phyloP scores from a whole-genome alignment of 2,888 invertebrate genomes.

The Cataglyphis altisquamis region DNA sequence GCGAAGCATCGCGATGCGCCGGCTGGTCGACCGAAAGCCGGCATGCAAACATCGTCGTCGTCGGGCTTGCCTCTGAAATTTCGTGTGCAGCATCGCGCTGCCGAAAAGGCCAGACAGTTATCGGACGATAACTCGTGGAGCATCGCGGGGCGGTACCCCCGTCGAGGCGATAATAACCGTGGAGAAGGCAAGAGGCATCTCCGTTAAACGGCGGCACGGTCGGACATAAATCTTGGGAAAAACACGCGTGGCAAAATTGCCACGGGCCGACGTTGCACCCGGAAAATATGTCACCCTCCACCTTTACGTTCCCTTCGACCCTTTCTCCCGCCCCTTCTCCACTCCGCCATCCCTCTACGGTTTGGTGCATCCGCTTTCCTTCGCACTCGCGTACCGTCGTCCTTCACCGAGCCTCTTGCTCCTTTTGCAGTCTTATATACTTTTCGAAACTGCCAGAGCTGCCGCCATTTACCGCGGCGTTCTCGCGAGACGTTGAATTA shows the following conservation, averaged over 20 bases:
- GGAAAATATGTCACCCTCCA: slow-evolving; percentile 80
- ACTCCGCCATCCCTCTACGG: not conserved
- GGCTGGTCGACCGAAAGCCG: not conserved
- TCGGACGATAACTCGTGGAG: slow-evolving; percentile 75
- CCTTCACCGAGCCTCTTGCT: slow-evolving; percentile 21
- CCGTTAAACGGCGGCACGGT: slow-evolving; percentile 76
- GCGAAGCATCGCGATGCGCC: slow-evolving; percentile 5
- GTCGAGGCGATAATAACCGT: slow-evolving; percentile 67
- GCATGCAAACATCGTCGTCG: slow-evolving; percentile 10
- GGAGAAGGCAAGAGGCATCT: slow-evolving; percentile 70
- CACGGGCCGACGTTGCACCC: slow-evolving; percentile 73
- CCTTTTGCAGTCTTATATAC: slow-evolving; percentile 46
- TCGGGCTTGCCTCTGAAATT: slow-evolving; percentile 64
- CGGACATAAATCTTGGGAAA: slow-evolving; percentile 81
- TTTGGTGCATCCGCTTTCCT: slow-evolving; percentile 42
- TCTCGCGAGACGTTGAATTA: slow-evolving; percentile 55
- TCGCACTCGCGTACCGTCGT: slow-evolving; percentile 44
- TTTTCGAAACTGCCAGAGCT: slow-evolving; percentile 50
- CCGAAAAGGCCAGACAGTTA: slow-evolving; percentile 74
- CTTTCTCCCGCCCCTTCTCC: not conserved
- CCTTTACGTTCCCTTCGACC: not conserved
- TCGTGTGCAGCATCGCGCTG: slow-evolving; percentile 62
- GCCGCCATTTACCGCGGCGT: slow-evolving; percentile 24
- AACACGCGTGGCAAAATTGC: slow-evolving; percentile 83
- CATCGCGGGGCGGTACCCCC: slow-evolving; percentile 49